Base-by-base conservation (phyloP, 2,888 invertebrate species). In the Xanthorhoe spadicearia region DNA sequence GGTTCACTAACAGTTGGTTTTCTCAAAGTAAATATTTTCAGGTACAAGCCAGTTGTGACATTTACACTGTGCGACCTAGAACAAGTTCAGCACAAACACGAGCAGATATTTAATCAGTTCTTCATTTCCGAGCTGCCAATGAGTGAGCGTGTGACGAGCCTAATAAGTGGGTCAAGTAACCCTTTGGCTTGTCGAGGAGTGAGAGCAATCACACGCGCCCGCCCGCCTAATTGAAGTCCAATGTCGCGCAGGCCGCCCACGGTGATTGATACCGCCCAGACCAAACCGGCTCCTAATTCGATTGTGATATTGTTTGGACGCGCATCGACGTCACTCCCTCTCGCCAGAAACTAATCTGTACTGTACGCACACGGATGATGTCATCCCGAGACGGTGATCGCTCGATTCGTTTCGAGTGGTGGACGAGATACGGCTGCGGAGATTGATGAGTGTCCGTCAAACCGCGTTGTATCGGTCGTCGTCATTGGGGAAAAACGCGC, bases 161-260 rank as follows among this genome's bases (percentile, higher is more conserved):
- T 85, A 86, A 86, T 90, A 92, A 91, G 86, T 92, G 83, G 92
- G 92, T 90, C 92, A 91, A 92, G 91, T 88, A 88, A 92, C 88
- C 92, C 91, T 91, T 90, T 89, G 83, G 83, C 80, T 78, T 85
- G 85, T 85, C 82, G 82, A 86, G 85, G 82, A 89, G 87, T 85
- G 85, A 89, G 89, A 89, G 89, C 89, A 90, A 90, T 90, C 90
- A 89, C 87, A 85, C 85, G 84, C 87, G 87, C 86, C 66, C 88
- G 87, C 88, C 89, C 89, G 90, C 86, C 92, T 93, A 93, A 93
- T 92, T 92, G 92, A 92, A 92, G 90, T 90, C 91, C 92, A 92
- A 90, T 92, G 92, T 92, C 92, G 90, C 84, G 81, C 88, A 75
- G 87, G 87, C 87, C 92, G 89, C 91, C 91, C 88, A 88, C 88